Conservation (phyloP, 1,140 invertebrate species). For the Periplaneta americana region DNA sequence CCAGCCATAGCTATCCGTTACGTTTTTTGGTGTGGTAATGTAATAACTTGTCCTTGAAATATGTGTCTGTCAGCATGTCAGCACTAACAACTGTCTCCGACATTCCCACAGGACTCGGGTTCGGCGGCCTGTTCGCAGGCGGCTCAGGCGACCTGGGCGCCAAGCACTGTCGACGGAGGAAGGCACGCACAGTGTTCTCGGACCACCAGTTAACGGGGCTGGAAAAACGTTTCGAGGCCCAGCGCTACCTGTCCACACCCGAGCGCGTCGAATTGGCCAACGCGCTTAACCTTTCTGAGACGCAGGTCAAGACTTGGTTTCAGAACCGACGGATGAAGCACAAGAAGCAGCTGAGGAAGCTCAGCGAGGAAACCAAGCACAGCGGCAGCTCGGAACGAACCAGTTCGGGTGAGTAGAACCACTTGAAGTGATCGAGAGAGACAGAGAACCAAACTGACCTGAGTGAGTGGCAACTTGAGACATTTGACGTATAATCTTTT, state of each 20-base stretch:
- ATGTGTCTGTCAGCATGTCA: background rate
- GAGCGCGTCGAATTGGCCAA: constrained; percentile 93
- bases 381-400: background rate
- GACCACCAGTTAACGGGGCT: constrained; percentile 92
- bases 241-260: constrained; percentile 94
- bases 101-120: constrained; percentile 67
- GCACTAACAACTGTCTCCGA: background rate
- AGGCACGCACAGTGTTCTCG: constrained; percentile 96
- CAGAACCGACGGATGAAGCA: constrained; percentile 97
- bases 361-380: constrained; percentile 43
- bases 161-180: constrained; percentile 86
- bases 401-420: background rate
- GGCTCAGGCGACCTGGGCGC: constrained; percentile 57
- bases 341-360: constrained; percentile 86
- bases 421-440: too few relatives aligned
- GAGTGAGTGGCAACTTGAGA: too few relatives aligned
- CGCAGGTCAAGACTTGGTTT: constrained; percentile 98
- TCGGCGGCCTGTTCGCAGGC: constrained; percentile 61
- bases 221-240: constrained; percentile 92
- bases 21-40: background rate
- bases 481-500: too few relatives aligned
- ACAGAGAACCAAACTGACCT: too few relatives aligned
- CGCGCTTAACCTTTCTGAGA: constrained; percentile 89
- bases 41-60: background rate
- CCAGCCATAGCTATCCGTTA: too few relatives aligned